These are phyloP conservation scores for Cassiopea xamachana DNA, from an alignment of 30 jellyfish, hydroid and myxozoan genomes.

Conservation along the genomic window DNA sequence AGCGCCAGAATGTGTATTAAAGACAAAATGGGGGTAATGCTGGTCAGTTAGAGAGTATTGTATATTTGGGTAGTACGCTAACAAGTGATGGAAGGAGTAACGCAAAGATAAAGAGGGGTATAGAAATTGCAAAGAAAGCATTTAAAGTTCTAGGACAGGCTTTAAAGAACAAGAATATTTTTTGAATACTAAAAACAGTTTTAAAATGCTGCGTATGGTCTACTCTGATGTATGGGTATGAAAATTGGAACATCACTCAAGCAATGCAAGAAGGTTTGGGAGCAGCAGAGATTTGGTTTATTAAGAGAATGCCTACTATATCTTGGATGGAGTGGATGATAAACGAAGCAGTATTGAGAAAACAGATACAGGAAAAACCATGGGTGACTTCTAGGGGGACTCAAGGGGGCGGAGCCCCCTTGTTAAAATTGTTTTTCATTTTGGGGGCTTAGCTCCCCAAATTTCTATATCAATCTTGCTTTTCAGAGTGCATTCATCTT, in stretches of 20 bases:
- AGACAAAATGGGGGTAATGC: no score
- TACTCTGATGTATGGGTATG: not conserved
- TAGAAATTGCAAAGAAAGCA: no score
- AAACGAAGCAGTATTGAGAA: not conserved
- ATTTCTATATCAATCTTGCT: no score
- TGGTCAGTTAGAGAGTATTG: not conserved
- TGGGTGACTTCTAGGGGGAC: no score
- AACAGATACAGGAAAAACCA: no score
- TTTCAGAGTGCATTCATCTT: no score
- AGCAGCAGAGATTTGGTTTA: slow-evolving; percentile 10
- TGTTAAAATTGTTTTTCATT: no score
- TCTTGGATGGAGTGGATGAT: not conserved
- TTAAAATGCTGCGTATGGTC: not conserved
- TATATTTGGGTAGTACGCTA: slow-evolving; percentile 16
- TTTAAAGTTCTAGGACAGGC: not conserved
- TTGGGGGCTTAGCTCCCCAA: no score
- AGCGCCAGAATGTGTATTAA: no score
- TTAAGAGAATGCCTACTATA: not conserved
- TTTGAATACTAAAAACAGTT: not conserved
- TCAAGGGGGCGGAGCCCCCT: no score
- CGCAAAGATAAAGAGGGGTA: not conserved
- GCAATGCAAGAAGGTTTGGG: not conserved
- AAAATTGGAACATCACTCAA: not conserved
- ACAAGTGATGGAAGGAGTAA: slow-evolving; percentile 13
- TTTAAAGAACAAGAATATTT: not conserved